phyloP scores from a whole-genome alignment of 2,888 invertebrate species.

The Chrysina gloriosa region DNA sequence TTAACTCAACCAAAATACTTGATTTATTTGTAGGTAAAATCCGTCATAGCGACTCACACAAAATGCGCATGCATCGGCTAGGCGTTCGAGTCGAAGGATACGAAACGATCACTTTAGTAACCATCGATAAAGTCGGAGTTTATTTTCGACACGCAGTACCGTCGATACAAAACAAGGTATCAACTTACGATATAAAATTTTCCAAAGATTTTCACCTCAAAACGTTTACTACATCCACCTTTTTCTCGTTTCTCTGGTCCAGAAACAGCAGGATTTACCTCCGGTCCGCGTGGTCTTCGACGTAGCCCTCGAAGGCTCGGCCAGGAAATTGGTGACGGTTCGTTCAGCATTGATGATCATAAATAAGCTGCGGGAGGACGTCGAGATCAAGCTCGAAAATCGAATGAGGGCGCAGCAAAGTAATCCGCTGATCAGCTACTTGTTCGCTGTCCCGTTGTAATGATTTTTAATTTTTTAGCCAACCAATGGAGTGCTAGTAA shows the following conservation, averaged over 20 bases:
- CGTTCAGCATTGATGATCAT: conserved; percentile 87
- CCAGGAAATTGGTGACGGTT: conserved; percentile 92
- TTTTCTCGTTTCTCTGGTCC: conserved; percentile 17
- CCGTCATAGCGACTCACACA: conserved; percentile 79
- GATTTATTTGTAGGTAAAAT: conserved; percentile 67
- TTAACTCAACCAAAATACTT: neutral
- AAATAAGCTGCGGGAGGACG: conserved; percentile 79
- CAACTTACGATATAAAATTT: conserved; percentile 42
- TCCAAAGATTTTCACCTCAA: neutral
- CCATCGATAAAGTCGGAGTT: conserved; percentile 94
- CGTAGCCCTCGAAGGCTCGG: conserved; percentile 92
- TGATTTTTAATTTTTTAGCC: conserved; percentile 38
- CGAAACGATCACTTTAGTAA: conserved; percentile 87
- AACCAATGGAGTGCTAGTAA: conserved; percentile 60
- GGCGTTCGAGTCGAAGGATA: conserved; percentile 91
- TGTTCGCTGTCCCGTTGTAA: conserved; percentile 33
- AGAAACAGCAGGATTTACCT: conserved; percentile 55
- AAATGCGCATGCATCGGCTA: conserved; percentile 86
- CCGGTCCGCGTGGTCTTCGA: conserved; percentile 90
- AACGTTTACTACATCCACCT: neutral
- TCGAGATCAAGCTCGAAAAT: conserved; percentile 80
- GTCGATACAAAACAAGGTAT: conserved; percentile 60
- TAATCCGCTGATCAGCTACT: conserved; percentile 34
- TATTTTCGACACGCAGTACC: conserved; percentile 83
- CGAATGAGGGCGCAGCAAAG: neutral